These are phyloP conservation scores for Gobio gobio DNA, from an alignment of 2,113 vertebrate genomes.

Conservation along the genomic window DNA sequence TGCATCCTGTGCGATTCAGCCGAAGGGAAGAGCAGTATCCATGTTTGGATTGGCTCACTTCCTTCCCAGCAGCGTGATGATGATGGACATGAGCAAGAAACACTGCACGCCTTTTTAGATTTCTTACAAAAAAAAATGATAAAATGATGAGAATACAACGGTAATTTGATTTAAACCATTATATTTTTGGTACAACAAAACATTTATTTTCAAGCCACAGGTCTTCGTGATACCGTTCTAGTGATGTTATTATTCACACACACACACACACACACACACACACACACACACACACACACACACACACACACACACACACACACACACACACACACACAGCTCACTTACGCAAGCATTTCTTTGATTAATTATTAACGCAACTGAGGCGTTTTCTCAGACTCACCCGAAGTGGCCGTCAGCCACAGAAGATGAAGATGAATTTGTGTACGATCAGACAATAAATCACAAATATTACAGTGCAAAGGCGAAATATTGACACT, in stretches of 20 bases:
- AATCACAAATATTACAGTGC: not conserved
- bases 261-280: no score
- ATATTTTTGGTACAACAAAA: not conserved
- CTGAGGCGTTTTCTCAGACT: not conserved
- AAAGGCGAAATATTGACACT: not conserved
- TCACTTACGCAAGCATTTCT: constrained; percentile 19
- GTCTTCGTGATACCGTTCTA: not conserved
- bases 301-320: no score
- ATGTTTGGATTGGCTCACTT: constrained; percentile 27
- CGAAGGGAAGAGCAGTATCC: constrained; percentile 47
- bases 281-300: no score
- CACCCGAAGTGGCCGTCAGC: not conserved
- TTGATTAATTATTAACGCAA: constrained; percentile 47
- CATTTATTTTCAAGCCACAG: not conserved
- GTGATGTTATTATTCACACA: not conserved
- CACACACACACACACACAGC: not conserved
- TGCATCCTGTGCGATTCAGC: constrained; percentile 33
- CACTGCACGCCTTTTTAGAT: not conserved
- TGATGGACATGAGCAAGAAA: constrained; percentile 22
- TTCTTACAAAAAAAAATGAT: not conserved
- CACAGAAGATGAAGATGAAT: constrained; percentile 16
- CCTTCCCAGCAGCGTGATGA: not conserved
- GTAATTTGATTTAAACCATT: not conserved
- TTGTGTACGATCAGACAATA: constrained; percentile 17
- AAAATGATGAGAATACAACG: not conserved